Evolutionary conservation across 2,888 invertebrate species (phyloP).

Genomic region (Rhamnusium bicolor): DNA sequence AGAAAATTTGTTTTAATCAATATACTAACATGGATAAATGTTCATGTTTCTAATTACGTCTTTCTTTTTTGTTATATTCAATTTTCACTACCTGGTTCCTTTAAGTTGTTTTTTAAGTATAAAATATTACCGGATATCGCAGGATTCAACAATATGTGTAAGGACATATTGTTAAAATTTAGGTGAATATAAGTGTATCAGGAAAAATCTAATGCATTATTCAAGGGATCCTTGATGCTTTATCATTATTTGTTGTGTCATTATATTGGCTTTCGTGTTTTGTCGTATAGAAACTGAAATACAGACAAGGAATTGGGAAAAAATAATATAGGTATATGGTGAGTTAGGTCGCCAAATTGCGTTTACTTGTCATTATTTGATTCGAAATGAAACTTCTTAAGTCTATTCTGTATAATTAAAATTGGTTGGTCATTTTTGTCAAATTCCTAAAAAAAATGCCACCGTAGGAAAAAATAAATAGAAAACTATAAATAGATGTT

Average conservation of each 20-base stretch:
- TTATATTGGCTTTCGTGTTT: slow-evolving; percentile 10
- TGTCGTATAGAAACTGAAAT: not conserved
- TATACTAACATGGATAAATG: too few species aligned
- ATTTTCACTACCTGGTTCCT: not conserved
- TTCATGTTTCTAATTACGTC: too few species aligned
- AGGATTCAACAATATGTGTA: slow-evolving; percentile 29
- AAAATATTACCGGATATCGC: slow-evolving; percentile 9
- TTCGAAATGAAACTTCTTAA: too few species aligned
- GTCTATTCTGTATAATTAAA: too few species aligned
- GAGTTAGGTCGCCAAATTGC: too few species aligned
- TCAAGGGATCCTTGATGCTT: slow-evolving; percentile 13
- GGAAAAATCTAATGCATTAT: slow-evolving; percentile 27
- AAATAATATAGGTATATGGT: not conserved
- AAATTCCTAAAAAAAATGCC: too few species aligned
- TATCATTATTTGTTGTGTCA: slow-evolving; percentile 22
- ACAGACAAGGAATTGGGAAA: not conserved
- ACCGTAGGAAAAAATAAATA: too few species aligned
- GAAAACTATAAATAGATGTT: too few species aligned
- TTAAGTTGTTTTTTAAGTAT: not conserved
- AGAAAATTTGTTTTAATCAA: too few species aligned
- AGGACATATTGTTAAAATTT: slow-evolving; percentile 21
- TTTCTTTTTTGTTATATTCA: too few species aligned
- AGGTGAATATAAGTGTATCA: slow-evolving; percentile 20
- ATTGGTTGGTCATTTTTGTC: too few species aligned
- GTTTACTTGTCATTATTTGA: too few species aligned